phyloP scores from a whole-genome alignment of 2,113 vertebrate species.

The Notechis scutatus region DNA sequence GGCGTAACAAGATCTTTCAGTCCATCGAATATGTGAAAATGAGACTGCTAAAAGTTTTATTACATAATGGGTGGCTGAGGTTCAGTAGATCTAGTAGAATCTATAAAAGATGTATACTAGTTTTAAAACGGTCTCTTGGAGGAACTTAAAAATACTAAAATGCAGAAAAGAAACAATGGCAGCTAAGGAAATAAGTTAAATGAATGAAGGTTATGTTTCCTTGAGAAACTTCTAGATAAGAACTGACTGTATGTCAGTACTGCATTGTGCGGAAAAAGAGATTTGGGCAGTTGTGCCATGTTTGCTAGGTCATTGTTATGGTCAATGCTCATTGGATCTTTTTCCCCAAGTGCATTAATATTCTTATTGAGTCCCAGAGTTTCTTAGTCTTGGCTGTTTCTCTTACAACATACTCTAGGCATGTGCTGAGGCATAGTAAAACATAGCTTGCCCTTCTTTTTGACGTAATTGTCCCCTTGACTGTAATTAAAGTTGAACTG shows the following conservation, averaged over 20 bases:
- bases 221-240: not conserved
- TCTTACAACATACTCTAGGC: conserved; percentile 28
- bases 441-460: conserved; percentile 46
- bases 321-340: conserved; percentile 25
- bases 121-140: conserved; percentile 1
- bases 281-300: conserved; percentile 10
- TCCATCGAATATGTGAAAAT: not conserved
- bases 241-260: not conserved
- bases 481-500: conserved; percentile 58
- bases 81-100: not conserved
- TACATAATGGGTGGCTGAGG: not conserved
- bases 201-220: conserved; percentile 5
- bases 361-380: conserved; percentile 48
- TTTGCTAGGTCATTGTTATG: conserved; percentile 38
- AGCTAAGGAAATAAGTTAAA: not conserved
- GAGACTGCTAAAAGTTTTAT: conserved; percentile 7
- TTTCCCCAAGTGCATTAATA: conserved; percentile 22
- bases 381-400: conserved; percentile 35
- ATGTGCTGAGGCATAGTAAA: conserved; percentile 51
- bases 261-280: not conserved
- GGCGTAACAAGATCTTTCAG: not conserved
- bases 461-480: conserved; percentile 58
- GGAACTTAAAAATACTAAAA: not conserved
- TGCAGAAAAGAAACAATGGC: not conserved
- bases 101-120: not conserved